Percentiles rank a stretch among this genome's conserved stretches.
Conservation (phyloP, 1,140 invertebrate species). For the Bombus difficillimus region DNA sequence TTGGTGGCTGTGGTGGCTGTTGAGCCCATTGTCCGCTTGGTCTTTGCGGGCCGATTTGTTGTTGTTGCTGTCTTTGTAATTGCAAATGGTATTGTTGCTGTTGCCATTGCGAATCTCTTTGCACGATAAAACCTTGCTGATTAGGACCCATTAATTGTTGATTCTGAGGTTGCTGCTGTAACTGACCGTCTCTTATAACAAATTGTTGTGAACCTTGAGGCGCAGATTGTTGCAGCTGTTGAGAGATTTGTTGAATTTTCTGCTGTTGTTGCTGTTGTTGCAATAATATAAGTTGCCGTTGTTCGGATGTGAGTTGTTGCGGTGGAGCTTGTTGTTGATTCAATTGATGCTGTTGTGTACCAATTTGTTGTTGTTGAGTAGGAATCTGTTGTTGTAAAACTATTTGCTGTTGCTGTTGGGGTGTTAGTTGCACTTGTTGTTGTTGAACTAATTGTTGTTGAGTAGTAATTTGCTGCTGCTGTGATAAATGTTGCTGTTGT, state of each 20-base stretch:
- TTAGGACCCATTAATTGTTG: constrained; percentile 80
- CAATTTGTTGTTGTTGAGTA: constrained; percentile 68
- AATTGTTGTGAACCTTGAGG: constrained; percentile 84
- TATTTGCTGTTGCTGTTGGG: constrained; percentile 68
- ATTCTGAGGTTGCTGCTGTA: constrained; percentile 83
- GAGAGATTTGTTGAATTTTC: constrained; percentile 81
- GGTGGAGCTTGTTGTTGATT: constrained; percentile 75
- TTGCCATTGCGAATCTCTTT: constrained; percentile 85
- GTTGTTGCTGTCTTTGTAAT: constrained; percentile 80
- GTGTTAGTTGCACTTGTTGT: constrained; percentile 61
- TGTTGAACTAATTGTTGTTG: constrained; percentile 68
- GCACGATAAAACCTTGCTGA: constrained; percentile 82
- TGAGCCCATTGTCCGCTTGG: constrained; percentile 80
- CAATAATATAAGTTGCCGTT: constrained; percentile 77
- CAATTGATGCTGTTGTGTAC: constrained; percentile 71
- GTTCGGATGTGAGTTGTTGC: constrained; percentile 76
- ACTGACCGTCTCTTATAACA: constrained; percentile 82
- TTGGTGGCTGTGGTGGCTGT: constrained; percentile 81
- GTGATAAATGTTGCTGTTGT: constrained; percentile 74
- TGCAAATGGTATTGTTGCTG: constrained; percentile 80
- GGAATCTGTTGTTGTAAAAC: constrained; percentile 59
- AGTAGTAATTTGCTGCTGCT: constrained; percentile 69
- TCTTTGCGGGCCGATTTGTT: constrained; percentile 79
- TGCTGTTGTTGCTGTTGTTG: constrained; percentile 77
- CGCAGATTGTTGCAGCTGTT: constrained; percentile 81